phyloP scores from a whole-genome alignment of 2,888 invertebrate species.

The Phyllotreta striolata region DNA sequence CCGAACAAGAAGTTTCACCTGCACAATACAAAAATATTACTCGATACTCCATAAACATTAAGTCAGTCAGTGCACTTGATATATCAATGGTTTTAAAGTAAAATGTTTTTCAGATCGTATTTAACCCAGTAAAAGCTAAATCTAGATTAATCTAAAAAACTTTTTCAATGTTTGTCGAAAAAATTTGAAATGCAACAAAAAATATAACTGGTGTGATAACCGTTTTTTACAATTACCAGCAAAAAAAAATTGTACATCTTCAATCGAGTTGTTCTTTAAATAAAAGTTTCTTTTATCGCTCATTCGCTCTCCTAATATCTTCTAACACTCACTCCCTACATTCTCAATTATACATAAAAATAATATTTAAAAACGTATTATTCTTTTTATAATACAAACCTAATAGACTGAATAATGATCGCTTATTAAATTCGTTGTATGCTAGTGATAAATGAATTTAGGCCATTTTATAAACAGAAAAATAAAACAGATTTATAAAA shows the following conservation, averaged over 20 bases:
- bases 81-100: slow-evolving; percentile 7
- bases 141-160: slow-evolving; percentile 3
- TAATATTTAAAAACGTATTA: not conserved
- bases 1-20: slow-evolving; percentile 23
- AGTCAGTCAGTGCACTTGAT: slow-evolving; percentile 27
- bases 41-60: slow-evolving; percentile 14
- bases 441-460: not conserved
- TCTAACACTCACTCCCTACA: no score
- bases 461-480: not conserved
- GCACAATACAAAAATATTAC: slow-evolving; percentile 26
- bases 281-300: no score
- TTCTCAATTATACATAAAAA: no score
- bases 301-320: no score
- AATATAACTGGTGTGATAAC: not conserved
- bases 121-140: not conserved
- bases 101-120: slow-evolving; percentile 9
- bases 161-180: not conserved
- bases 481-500: not conserved
- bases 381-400: slow-evolving; percentile 4
- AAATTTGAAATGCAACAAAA: slow-evolving; percentile 5
- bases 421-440: not conserved
- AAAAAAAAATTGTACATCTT: no score
- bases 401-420: slow-evolving; percentile 4
- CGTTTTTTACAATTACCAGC: no score
- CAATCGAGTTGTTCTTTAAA: no score